Percentiles rank a stretch among this genome's conserved stretches.
These are phyloP conservation scores for Planococcus citri DNA, from an alignment of 1,140 invertebrate genomes.

Conservation along the genomic window DNA sequence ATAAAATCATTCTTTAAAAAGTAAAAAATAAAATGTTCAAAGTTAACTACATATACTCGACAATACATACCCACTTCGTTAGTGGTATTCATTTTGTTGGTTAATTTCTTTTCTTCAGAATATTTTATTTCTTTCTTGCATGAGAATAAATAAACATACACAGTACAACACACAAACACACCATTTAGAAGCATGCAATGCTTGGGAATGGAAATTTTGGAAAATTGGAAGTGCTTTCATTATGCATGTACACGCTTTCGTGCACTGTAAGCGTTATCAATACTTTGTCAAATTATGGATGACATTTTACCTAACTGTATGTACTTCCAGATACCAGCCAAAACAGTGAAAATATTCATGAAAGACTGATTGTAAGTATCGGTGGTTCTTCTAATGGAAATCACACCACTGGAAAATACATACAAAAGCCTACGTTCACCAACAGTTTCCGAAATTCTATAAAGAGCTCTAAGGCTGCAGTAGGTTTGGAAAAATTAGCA, in stretches of 20 bases:
- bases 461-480: neutral
- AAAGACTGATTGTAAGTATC: neutral
- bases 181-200: neutral
- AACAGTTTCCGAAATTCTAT: slow-evolving; percentile 10
- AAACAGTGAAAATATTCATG: neutral
- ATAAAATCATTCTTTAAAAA: no score
- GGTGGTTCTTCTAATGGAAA: neutral
- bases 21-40: no score
- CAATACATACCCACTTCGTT: no score
- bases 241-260: neutral
- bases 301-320: slow-evolving; percentile 1
- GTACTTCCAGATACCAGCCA: slow-evolving; percentile 11
- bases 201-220: neutral
- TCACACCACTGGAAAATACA: neutral
- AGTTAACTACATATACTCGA: no score
- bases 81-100: no score
- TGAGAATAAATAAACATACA: neutral
- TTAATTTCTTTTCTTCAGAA: neutral
- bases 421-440: neutral
- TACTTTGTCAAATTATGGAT: neutral
- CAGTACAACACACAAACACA: no score
- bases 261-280: neutral
- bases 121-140: neutral
- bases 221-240: neutral
- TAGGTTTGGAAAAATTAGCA: neutral